Base-by-base conservation (phyloP, 1,140 invertebrate genomes). In the Pseudomyrmex cubaensis region DNA sequence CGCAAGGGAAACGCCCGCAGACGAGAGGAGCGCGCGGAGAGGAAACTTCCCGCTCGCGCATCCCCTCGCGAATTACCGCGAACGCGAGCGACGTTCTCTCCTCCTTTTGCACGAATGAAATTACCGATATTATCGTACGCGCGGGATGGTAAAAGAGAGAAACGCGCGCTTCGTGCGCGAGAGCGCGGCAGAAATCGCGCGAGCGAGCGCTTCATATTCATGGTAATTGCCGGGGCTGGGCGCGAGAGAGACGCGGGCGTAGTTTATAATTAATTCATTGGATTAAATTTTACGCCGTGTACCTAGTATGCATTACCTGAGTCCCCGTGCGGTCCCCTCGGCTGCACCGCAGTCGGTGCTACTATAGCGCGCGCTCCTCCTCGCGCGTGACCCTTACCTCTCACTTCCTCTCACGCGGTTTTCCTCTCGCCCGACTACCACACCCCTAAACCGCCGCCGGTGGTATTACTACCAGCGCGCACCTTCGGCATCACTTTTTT, bases 191-290 rank as follows among this genome's bases (percentile, higher is more conserved):
- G 59, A 15, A 22, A 35, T 35, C 35, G 35, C 35, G 35, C 35
- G 35, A 35, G 35, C 20, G 56, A 59, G 72, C 61, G 69, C 22
- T 86, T 90, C 85, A 89, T 90, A 91, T 90, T 89, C 89, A 89
- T 91, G 83, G 87, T 90, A 89, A 90, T 88, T 91, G 85, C 50
- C 82, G 50, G 67, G 52, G 69, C 69, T 70, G 78, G 57, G 67
- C 54, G 61, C 69, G 89, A 77, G 69, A 85, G 75, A 63, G 22
- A 77, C 84, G 35, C 83, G 70, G 74, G 74, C 83, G 22, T 83
- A 89, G 86, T 91, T 90, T 91, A 88, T 91, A 91, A 91, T 91
- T 91, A 91, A 91, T 91, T 91, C 90, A 91, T 90, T 86, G 87
- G 82, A 91, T 91, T 90, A 91, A 91, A 91, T 85, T 91, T 90